Conservation (phyloP, 92 coral and sea anemone species). For the Metridium senile region DNA sequence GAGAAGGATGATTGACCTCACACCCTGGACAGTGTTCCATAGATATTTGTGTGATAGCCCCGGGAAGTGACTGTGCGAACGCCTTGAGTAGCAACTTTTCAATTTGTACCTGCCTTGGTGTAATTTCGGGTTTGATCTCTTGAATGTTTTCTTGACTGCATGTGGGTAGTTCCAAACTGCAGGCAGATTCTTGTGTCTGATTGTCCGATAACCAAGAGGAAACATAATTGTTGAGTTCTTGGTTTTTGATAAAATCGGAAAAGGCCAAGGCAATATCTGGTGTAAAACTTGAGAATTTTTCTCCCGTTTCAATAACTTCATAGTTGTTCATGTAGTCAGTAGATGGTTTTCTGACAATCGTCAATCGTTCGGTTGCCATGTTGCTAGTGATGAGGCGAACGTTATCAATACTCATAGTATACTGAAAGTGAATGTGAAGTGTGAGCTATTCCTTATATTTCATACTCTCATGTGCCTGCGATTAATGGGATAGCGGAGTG, state of each 20-base stretch:
- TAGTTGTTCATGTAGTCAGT: slow-evolving; percentile 1
- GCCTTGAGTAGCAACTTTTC: not conserved
- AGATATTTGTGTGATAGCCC: no score
- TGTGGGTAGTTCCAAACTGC: not conserved
- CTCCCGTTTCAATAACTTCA: not conserved
- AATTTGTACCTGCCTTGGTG: slow-evolving; percentile 5
- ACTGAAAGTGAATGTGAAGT: no score
- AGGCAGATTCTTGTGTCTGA: not conserved
- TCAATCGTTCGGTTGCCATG: slow-evolving; percentile 47
- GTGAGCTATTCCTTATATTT: no score
- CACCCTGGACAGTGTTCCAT: not conserved
- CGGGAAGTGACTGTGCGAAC: not conserved
- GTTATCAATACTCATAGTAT: no score
- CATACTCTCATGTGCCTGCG: no score
- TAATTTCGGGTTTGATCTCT: not conserved
- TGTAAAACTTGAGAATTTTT: slow-evolving; percentile 9
- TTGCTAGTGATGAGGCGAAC: no score
- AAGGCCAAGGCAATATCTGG: slow-evolving; percentile 6
- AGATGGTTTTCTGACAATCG: slow-evolving; percentile 46
- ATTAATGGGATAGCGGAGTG: no score
- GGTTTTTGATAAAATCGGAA: not conserved
- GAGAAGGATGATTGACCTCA: not conserved
- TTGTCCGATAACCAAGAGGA: not conserved
- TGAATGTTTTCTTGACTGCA: not conserved
- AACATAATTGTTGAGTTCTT: not conserved